Base-by-base conservation (phyloP, 2,113 vertebrate genomes). In the Bettongia penicillata region DNA sequence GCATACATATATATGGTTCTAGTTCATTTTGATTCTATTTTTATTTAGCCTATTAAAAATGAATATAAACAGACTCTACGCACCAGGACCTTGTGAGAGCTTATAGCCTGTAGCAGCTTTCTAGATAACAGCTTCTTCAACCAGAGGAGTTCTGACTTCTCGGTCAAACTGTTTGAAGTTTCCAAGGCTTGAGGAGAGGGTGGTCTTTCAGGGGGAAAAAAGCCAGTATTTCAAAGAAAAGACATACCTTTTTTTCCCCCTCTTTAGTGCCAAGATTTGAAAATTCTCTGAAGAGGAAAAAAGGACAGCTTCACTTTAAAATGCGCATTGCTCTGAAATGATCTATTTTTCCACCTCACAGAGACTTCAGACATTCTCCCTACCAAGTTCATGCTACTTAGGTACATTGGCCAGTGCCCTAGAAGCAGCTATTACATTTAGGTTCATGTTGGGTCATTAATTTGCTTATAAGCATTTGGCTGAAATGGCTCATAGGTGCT, bases 51-150 rank as follows among this genome's bases (percentile, higher is more conserved):
- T 51, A 93, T 93, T 95, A 93, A 96, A 96, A 97, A 91, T 96
- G 95, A 91, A 94, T 95, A 97, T 90, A 97, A 97, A 96, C 96
- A 92, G 93, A 92, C 7, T n/a, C 91, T 91, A 92, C 94, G 91
- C 89, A 96, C 61, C 94, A 96, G 96, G 95, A 95, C 92, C 94
- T 93, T 97, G 90, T 98, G 96, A 98, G 96, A 97, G 95, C 55
- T 95, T 94, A 96, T 97, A 98, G 96, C 93, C 95, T 97, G n/a
- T 98, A 84, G 97, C 95, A 97, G 97, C 92, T 97, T 97, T 97
- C 95, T 98, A 96, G 97, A 95, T 96, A 98, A 97, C 92, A 97
- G 91, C 57, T 28, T 92, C 96, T 98, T 98, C 97, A 98, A 97
- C 94, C 94, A 91, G 96, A 97, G 68, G 94, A 97, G 93, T 93